Evolutionary conservation across 2,888 invertebrate species (phyloP).

Genomic region (Macroteleia sp.): DNA sequence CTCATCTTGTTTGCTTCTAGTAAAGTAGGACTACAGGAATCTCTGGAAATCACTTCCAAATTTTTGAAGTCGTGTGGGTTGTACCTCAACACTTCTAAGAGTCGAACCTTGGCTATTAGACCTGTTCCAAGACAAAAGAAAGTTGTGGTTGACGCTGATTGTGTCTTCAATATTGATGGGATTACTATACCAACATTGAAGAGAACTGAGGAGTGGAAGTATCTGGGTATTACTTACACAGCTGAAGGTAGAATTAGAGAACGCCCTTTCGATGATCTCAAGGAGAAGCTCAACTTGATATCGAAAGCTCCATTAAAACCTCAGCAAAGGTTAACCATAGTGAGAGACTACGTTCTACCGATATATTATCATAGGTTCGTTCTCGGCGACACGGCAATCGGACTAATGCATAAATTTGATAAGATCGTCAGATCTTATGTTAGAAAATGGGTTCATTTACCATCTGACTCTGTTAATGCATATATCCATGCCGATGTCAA

Average conservation of each 20-base stretch:
- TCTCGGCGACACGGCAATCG: too few species aligned
- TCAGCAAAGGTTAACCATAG: constrained; percentile 51
- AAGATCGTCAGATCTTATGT: too few species aligned
- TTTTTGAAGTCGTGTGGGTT: constrained; percentile 66
- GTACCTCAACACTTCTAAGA: constrained; percentile 70
- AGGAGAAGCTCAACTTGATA: constrained; percentile 45
- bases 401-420: too few species aligned
- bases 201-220: constrained; percentile 27
- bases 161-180: constrained; percentile 4
- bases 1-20: constrained; percentile 20
- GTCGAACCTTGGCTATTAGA: constrained; percentile 11
- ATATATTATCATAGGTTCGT: too few species aligned
- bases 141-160: constrained; percentile 13
- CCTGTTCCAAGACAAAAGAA: constrained; percentile 55
- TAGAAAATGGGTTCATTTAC: too few species aligned
- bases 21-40: constrained; percentile 67
- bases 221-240: constrained; percentile 40
- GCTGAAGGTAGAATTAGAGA: background rate
- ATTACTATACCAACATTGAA: background rate
- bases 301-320: constrained; percentile 55
- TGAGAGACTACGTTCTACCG: constrained; percentile 15
- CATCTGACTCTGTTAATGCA: too few species aligned
- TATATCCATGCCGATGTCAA: too few species aligned
- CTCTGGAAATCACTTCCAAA: constrained; percentile 8
- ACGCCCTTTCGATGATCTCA: background rate